phyloP scores from a whole-genome alignment of 2,888 invertebrate species.

The Hoplodrina blanda region DNA sequence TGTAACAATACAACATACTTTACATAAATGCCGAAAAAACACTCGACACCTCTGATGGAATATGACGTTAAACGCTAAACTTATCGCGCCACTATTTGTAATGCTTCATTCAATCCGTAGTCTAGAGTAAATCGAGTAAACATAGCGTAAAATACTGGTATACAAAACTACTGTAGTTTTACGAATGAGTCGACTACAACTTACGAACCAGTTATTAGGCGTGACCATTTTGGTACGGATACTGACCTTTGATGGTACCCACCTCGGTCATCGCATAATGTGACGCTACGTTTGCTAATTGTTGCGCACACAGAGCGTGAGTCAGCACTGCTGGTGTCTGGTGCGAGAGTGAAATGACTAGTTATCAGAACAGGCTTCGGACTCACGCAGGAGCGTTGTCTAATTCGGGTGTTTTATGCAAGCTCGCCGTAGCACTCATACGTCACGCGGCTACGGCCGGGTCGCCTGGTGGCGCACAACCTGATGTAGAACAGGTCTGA shows the following conservation, averaged over 20 bases:
- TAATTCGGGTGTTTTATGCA: conserved; percentile 72
- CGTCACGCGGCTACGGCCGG: conserved; percentile 82
- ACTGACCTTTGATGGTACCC: conserved; percentile 90
- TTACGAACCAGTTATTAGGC: conserved; percentile 91
- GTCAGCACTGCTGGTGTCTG: conserved; percentile 83
- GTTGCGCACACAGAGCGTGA: conserved; percentile 85
- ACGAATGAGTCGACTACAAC: conserved; percentile 88
- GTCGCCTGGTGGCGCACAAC: conserved; percentile 83
- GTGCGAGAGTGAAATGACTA: conserved; percentile 76
- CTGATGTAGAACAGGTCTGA: conserved; percentile 89
- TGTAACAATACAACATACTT: conserved; percentile 71
- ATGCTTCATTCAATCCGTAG: conserved; percentile 80
- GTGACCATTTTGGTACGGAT: conserved; percentile 91
- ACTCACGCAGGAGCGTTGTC: conserved; percentile 62
- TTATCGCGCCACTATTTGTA: conserved; percentile 58
- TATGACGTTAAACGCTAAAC: conserved; percentile 24
- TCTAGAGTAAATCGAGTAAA: conserved; percentile 84
- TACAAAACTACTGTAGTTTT: conserved; percentile 85
- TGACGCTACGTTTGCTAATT: conserved; percentile 88
- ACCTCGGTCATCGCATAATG: conserved; percentile 83
- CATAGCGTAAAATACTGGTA: conserved; percentile 88
- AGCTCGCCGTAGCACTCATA: conserved; percentile 76
- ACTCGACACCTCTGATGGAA: not conserved
- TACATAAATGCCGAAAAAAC: conserved; percentile 8
- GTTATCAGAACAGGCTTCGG: conserved; percentile 67